A percentile compares a stretch with the other conserved stretches of the same genome.
Evolutionary conservation across 2,113 vertebrate species (phyloP).

Genomic region (Ptilorrhoa leucosticta): DNA sequence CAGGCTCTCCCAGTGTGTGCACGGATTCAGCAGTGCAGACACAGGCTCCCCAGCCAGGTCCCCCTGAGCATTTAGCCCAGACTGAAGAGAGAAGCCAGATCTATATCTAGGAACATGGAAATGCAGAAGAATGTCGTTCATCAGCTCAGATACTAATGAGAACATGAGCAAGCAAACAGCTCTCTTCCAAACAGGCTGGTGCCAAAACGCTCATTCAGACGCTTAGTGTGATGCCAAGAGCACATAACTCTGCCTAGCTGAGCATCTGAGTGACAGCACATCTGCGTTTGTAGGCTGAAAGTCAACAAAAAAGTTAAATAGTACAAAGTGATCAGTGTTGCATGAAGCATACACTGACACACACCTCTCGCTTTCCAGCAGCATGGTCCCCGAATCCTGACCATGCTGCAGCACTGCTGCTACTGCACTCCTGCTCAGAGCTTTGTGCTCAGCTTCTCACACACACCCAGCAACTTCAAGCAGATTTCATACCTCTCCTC

Average conservation of each 20-base stretch:
- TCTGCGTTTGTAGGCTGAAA: background rate
- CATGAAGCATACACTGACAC: background rate
- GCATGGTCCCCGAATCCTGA: background rate
- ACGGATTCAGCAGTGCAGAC: background rate
- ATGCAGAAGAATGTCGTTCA: background rate
- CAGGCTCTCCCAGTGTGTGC: background rate
- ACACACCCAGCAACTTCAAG: background rate
- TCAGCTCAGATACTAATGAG: slow-evolving; percentile 31
- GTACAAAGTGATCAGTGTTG: background rate
- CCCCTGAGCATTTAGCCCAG: background rate
- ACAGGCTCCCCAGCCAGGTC: background rate
- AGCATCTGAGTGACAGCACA: slow-evolving; percentile 4
- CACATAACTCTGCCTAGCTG: background rate
- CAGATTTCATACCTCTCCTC: background rate
- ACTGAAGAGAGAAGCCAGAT: slow-evolving; percentile 6
- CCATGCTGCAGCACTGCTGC: fast-evolving
- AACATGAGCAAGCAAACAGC: slow-evolving; percentile 9
- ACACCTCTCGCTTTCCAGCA: background rate
- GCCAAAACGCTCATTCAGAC: background rate
- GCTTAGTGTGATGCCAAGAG: background rate
- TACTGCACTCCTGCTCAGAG: background rate
- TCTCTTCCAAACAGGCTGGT: background rate
- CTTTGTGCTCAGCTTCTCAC: background rate
- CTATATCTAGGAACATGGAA: background rate
- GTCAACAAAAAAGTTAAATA: background rate